Percentiles rank a stretch among this genome's conserved stretches.
phyloP scores from a whole-genome alignment of 2,888 invertebrate genomes.

The Eristalis tenax region DNA sequence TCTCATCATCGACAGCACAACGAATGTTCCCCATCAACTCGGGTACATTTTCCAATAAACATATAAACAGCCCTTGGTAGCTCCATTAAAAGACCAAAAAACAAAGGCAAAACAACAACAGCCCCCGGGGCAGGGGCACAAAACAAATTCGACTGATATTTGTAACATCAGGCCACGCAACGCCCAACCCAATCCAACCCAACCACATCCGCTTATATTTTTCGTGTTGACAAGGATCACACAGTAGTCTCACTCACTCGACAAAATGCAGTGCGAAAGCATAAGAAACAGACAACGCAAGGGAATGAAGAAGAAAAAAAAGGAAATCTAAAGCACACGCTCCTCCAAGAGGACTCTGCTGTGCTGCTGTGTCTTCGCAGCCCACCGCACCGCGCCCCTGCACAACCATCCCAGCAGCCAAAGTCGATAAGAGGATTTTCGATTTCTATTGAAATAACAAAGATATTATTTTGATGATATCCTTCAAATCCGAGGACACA shows the following conservation, averaged over 20 bases:
- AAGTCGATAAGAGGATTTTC: constrained; percentile 72
- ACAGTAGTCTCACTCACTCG: constrained; percentile 19
- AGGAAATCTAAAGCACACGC: constrained; percentile 18
- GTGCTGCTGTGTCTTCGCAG: no score
- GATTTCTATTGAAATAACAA: constrained; percentile 72
- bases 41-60: constrained; percentile 61
- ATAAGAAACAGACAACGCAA: constrained; percentile 5
- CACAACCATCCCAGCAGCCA: constrained; percentile 9
- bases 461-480: constrained; percentile 72
- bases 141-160: constrained; percentile 49
- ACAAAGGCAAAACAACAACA: not conserved
- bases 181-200: not conserved
- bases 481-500: constrained; percentile 68
- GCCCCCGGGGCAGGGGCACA: not conserved
- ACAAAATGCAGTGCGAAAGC: constrained; percentile 36
- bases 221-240: constrained; percentile 28
- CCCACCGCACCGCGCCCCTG: not conserved
- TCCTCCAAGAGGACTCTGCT: not conserved
- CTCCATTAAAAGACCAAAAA: constrained; percentile 5
- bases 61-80: constrained; percentile 36
- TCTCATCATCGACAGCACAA: constrained; percentile 32
- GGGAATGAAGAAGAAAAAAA: not conserved
- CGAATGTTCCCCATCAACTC: constrained; percentile 29
- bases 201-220: constrained; percentile 17
- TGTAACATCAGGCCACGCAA: constrained; percentile 38